phyloP scores from a whole-genome alignment of 2,113 vertebrate species.

The Oncorhynchus mykiss region DNA sequence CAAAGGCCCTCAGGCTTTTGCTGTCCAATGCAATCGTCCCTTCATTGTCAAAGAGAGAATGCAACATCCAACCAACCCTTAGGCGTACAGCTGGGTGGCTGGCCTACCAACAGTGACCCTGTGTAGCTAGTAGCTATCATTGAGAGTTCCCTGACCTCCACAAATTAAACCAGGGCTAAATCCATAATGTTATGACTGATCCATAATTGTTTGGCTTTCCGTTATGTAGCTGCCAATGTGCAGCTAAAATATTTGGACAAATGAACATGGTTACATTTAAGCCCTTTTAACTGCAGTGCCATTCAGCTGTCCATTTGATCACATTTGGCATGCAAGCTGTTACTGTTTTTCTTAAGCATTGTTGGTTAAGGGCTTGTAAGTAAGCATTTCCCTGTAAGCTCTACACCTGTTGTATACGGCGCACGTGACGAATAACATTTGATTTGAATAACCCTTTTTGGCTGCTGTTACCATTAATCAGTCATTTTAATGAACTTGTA shows the following conservation, averaged over 20 bases:
- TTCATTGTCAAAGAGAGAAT: conserved; percentile 29
- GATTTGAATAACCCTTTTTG: too few species aligned
- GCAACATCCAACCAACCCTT: conserved; percentile 44
- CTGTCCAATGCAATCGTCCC: conserved; percentile 1
- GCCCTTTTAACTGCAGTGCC: not conserved
- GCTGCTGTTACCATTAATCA: too few species aligned
- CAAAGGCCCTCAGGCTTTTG: not conserved
- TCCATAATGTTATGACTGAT: conserved; percentile 34
- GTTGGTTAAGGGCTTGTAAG: too few species aligned
- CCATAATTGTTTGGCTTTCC: conserved; percentile 21
- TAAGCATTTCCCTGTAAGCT: too few species aligned
- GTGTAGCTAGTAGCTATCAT: conserved; percentile 23
- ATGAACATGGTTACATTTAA: not conserved
- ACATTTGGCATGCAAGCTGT: not conserved
- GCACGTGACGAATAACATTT: too few species aligned
- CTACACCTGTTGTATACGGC: too few species aligned
- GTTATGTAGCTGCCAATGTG: conserved; percentile 10
- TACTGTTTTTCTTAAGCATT: too few species aligned
- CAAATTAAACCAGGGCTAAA: conserved; percentile 31
- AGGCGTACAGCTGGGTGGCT: conserved; percentile 41
- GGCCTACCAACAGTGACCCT: conserved; percentile 16
- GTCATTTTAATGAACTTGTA: not conserved
- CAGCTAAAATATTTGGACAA: not conserved
- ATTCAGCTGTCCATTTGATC: not conserved
- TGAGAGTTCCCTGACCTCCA: conserved; percentile 31